A percentile compares a stretch with the other conserved stretches of the same genome.
These are phyloP conservation scores for Noctua pronuba DNA, from an alignment of 2,888 invertebrate species.

Conservation along the genomic window DNA sequence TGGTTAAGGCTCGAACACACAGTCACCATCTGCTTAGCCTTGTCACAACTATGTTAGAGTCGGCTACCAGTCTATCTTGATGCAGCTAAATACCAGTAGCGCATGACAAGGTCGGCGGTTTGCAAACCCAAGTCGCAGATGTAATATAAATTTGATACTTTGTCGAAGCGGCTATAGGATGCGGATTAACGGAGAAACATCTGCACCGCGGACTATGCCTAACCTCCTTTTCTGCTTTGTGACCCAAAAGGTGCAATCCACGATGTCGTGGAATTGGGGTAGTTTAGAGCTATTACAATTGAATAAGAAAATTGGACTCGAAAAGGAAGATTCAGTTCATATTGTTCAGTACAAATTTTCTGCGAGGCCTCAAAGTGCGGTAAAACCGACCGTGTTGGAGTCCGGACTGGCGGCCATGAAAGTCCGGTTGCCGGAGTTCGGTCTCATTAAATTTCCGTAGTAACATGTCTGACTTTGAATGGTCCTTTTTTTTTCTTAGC, in stretches of 20 bases:
- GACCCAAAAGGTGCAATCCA: not conserved
- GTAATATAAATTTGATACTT: not conserved
- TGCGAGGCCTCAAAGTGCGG: not conserved
- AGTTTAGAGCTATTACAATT: not conserved
- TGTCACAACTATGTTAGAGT: not conserved
- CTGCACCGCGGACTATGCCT: not conserved
- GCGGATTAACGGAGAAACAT: too few species aligned
- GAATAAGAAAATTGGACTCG: too few species aligned
- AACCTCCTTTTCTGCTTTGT: not conserved
- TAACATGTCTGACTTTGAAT: not conserved
- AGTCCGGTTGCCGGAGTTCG: not conserved
- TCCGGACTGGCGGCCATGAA: not conserved
- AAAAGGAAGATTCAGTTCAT: not conserved
- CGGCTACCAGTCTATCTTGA: not conserved
- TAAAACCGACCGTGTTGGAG: not conserved
- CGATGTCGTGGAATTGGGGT: not conserved
- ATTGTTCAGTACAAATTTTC: not conserved
- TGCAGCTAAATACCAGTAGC: not conserved
- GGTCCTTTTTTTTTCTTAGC: too few species aligned
- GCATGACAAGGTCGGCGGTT: too few species aligned
- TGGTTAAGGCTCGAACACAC: not conserved
- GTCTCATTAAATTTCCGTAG: not conserved
- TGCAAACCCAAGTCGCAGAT: not conserved
- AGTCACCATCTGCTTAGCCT: not conserved
- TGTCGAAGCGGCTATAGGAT: not conserved